phyloP scores from a whole-genome alignment of 53 echinoderm and acorn worm genomes.

The Henricia sp. region DNA sequence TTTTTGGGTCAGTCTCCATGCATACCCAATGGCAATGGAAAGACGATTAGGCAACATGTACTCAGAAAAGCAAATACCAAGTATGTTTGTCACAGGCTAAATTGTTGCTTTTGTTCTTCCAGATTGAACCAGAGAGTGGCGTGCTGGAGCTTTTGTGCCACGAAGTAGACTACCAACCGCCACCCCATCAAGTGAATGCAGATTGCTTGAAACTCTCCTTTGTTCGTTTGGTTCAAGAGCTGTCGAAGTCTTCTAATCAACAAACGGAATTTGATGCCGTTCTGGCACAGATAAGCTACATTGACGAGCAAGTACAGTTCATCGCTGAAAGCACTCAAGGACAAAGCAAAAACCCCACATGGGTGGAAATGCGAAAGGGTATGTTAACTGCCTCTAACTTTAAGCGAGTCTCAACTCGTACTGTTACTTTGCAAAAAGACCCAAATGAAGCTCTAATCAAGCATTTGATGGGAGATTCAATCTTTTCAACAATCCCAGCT shows the following conservation, averaged over 20 bases:
- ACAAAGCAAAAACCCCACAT: neutral
- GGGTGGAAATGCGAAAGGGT: neutral
- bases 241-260: neutral
- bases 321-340: neutral
- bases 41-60: too few species aligned
- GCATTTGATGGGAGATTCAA: neutral
- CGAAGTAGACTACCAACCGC: neutral
- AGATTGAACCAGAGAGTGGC: neutral
- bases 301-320: neutral
- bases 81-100: too few species aligned
- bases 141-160: neutral
- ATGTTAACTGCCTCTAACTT: neutral
- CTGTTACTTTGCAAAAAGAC: neutral
- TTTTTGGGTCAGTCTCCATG: too few species aligned
- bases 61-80: too few species aligned
- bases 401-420: neutral
- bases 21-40: too few species aligned
- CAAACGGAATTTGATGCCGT: neutral
- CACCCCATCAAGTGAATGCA: neutral
- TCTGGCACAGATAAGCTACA: neutral
- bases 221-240: neutral
- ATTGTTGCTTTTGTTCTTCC: neutral
- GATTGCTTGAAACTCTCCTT: neutral
- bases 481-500: neutral
- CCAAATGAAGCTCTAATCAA: neutral